Conservation (phyloP, 2,888 invertebrate genomes). For the Cloeon dipterum region DNA sequence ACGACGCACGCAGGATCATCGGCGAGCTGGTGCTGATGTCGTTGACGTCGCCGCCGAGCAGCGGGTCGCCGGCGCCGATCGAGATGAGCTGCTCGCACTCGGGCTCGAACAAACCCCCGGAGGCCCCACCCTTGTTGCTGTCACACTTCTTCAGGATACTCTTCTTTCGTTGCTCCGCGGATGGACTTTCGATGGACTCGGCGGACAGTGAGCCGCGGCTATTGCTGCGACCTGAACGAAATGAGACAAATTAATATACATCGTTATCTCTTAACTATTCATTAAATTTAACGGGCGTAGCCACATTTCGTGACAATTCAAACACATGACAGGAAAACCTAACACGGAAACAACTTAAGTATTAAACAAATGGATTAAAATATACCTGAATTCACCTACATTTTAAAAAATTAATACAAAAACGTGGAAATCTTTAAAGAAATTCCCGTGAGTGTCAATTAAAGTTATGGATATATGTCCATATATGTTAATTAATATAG, state of each 20-base stretch:
- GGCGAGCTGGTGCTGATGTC: too few species aligned
- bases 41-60: too few species aligned
- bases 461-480: too few species aligned
- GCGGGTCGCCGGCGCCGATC: too few species aligned
- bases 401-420: too few species aligned
- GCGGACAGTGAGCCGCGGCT: slow-evolving; percentile 41
- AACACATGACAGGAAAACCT: background rate
- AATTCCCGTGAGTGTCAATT: too few species aligned
- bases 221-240: slow-evolving; percentile 24
- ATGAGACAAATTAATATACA: background rate
- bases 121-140: slow-evolving; percentile 13
- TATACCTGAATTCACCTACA: too few species aligned
- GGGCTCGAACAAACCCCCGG: slow-evolving; percentile 23
- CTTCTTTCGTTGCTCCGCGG: slow-evolving; percentile 39
- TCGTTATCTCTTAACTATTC: background rate
- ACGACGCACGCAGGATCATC: background rate
- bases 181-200: slow-evolving; percentile 39
- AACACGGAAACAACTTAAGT: background rate
- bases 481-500: too few species aligned
- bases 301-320: background rate
- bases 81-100: slow-evolving; percentile 53
- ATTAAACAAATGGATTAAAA: background rate
- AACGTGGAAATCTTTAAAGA: too few species aligned
- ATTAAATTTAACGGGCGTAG: background rate
- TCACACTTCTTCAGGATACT: slow-evolving; percentile 58